phyloP scores from a whole-genome alignment of 2,888 invertebrate species.

The Pristionchus entomophagus region DNA sequence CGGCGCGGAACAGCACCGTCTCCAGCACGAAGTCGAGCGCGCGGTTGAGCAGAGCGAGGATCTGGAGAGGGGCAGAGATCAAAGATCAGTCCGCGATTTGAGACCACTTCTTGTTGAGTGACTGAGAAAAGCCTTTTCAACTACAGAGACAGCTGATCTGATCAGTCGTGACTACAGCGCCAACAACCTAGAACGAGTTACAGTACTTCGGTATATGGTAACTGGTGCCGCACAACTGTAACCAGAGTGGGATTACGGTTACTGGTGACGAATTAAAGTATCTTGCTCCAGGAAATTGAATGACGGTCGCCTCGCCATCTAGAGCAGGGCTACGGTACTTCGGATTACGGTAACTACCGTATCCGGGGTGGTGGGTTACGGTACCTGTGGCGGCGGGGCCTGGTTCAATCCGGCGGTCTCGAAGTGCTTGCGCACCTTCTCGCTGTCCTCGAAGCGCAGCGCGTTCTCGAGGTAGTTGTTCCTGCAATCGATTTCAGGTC shows the following conservation, averaged over 20 bases:
- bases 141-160: too few species aligned
- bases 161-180: too few species aligned
- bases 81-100: not conserved
- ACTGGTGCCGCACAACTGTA: too few species aligned
- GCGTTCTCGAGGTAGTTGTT: conserved; percentile 40
- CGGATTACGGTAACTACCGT: not conserved
- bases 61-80: not conserved
- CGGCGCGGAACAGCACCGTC: not conserved
- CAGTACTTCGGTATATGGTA: too few species aligned
- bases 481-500: not conserved
- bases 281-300: not conserved
- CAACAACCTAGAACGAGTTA: too few species aligned
- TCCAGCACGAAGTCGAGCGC: conserved; percentile 6
- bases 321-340: not conserved
- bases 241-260: too few species aligned
- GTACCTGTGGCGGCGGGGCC: not conserved
- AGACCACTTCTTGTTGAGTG: too few species aligned
- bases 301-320: not conserved
- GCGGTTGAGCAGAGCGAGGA: not conserved
- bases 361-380: not conserved
- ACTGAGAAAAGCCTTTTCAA: too few species aligned
- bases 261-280: not conserved
- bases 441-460: conserved; percentile 10
- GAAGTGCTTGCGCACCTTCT: conserved; percentile 9
- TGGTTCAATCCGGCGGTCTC: not conserved